Conservation (phyloP, 1,140 invertebrate species). For the Pectinophora gossypiella region DNA sequence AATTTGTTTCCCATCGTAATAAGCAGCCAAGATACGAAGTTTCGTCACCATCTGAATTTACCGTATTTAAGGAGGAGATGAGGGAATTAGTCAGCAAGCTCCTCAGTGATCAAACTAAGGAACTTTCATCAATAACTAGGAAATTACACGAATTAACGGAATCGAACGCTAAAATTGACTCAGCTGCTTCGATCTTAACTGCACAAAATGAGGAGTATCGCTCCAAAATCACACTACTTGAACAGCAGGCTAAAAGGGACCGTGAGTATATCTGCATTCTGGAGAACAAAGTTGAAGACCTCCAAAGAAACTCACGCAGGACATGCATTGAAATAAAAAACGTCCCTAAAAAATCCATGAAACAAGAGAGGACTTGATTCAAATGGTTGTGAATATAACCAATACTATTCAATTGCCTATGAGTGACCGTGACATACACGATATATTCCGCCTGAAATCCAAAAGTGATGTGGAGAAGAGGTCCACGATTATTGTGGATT, state of each 20-base stretch:
- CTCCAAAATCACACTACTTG: not conserved
- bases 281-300: conserved; percentile 3
- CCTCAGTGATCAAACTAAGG: not conserved
- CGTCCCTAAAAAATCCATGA: not conserved
- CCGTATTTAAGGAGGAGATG: conserved; percentile 6
- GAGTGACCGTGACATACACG: not conserved
- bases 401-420: not conserved
- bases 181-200: not conserved
- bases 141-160: not conserved
- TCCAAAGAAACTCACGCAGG: not conserved
- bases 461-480: not conserved
- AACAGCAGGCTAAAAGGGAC: not conserved
- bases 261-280: not conserved
- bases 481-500: conserved; percentile 5
- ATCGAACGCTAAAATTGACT: conserved; percentile 2
- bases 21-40: too few species aligned
- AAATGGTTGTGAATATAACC: not conserved
- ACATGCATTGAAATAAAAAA: conserved; percentile 5
- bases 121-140: not conserved
- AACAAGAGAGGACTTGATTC: not conserved
- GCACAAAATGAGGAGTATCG: not conserved
- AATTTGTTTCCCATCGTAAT: too few species aligned
- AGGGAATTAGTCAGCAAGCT: not conserved
- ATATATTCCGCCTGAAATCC: not conserved
- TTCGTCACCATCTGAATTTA: too few species aligned